These are phyloP conservation scores for Chloroceryle inda DNA, from an alignment of 2,797 vertebrate genomes.

Conservation along the genomic window DNA sequence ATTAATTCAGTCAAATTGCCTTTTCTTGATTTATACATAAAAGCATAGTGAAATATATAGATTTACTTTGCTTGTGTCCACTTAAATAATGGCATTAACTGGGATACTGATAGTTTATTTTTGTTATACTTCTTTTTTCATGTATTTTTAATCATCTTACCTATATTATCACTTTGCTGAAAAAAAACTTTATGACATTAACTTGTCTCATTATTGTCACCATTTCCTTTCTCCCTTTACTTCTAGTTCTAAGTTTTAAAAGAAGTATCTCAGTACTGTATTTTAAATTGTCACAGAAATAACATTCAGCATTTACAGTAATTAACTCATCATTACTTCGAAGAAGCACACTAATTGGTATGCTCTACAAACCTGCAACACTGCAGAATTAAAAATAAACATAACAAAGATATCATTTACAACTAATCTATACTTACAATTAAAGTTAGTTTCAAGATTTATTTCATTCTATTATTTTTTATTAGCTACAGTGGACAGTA, in stretches of 20 bases:
- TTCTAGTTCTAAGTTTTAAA: neutral
- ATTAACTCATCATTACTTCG: conserved; percentile 84
- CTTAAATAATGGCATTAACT: neutral
- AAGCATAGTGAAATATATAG: neutral
- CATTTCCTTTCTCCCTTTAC: neutral
- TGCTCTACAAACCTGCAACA: conserved; percentile 81
- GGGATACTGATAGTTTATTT: neutral
- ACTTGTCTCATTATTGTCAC: neutral
- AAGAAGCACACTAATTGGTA: conserved; percentile 83
- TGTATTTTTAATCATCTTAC: neutral
- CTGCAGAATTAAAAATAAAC: conserved; percentile 87
- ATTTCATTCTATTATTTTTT: conserved; percentile 86
- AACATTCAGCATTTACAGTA: conserved; percentile 76
- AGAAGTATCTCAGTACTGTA: conserved; percentile 13
- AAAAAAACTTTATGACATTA: neutral
- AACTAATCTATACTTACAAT: conserved; percentile 83
- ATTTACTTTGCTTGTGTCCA: neutral
- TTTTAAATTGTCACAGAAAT: conserved; percentile 78
- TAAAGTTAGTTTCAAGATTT: conserved; percentile 81
- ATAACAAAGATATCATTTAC: conserved; percentile 84
- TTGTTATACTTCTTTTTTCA: neutral
- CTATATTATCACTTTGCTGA: neutral
- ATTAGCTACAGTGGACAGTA: conserved; percentile 82
- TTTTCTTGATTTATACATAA: neutral
- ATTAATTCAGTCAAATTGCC: neutral